These are phyloP conservation scores for Muscicapa comitata DNA, from an alignment of 2,797 vertebrate species.

Conservation along the genomic window DNA sequence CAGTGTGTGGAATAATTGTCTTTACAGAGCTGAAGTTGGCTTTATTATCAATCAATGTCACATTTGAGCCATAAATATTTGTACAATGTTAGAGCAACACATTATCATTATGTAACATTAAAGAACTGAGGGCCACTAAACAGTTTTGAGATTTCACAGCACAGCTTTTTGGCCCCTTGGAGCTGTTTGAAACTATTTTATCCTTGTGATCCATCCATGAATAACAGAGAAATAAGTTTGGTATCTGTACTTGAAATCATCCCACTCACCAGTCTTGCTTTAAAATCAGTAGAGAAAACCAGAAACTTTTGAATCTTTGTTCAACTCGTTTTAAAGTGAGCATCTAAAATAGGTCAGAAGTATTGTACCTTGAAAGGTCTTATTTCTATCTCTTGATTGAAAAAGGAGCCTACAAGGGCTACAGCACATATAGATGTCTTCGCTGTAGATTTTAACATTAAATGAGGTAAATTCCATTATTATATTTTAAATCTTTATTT, in stretches of 20 bases:
- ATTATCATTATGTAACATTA: not conserved
- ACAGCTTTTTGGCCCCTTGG: not conserved
- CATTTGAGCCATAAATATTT: constrained; percentile 24
- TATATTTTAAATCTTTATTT: not conserved
- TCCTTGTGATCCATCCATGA: not conserved
- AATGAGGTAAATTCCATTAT: not conserved
- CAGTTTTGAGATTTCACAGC: not conserved
- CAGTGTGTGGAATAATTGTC: not conserved
- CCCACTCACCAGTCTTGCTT: not conserved
- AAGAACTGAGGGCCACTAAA: not conserved
- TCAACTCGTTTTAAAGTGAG: not conserved
- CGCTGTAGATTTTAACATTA: not conserved
- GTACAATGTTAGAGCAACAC: not conserved
- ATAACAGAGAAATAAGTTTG: not conserved
- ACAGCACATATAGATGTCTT: not conserved
- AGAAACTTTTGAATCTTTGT: not conserved
- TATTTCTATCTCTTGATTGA: not conserved
- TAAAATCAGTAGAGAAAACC: not conserved
- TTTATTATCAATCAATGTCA: constrained; percentile 12
- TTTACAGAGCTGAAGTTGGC: not conserved
- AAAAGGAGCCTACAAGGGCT: not conserved
- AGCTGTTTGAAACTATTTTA: not conserved
- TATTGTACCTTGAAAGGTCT: not conserved
- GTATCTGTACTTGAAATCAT: not conserved
- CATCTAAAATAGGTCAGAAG: not conserved